Evolutionary conservation across 2,797 vertebrate genomes (phyloP).

Genomic region (Macropodus opercularis): DNA sequence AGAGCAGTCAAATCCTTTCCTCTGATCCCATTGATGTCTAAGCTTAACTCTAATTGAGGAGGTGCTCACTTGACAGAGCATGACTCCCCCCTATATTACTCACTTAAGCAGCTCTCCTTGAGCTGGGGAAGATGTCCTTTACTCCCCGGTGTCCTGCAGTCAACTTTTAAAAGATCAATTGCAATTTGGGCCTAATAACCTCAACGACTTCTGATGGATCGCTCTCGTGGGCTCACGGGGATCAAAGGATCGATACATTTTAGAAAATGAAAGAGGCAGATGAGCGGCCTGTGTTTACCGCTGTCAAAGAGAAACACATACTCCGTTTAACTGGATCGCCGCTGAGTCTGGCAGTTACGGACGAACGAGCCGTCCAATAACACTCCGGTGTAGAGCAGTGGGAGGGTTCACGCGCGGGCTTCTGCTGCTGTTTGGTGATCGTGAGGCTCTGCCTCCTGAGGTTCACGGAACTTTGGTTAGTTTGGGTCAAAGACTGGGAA

Average conservation of each 20-base stretch:
- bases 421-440: conserved; percentile 31
- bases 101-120: conserved; percentile 60
- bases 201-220: conserved; percentile 55
- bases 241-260: conserved; percentile 54
- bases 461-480: conserved; percentile 23
- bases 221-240: conserved; percentile 33
- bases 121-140: conserved; percentile 59
- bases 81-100: conserved; percentile 46
- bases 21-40: conserved; percentile 67
- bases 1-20: conserved; percentile 56
- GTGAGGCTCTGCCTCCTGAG: conserved; percentile 34
- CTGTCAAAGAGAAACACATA: conserved; percentile 30
- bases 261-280: conserved; percentile 59
- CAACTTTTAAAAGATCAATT: conserved; percentile 70
- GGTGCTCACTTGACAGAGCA: conserved; percentile 58
- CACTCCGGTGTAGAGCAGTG: conserved; percentile 1
- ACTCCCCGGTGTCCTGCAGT: conserved; percentile 45
- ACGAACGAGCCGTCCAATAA: conserved; percentile 33
- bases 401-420: conserved; percentile 11
- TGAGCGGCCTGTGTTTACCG: conserved; percentile 40
- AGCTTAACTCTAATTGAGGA: conserved; percentile 74
- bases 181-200: conserved; percentile 68
- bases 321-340: conserved; percentile 28
- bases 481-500: neutral
- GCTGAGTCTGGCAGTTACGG: conserved; percentile 33